A percentile compares a stretch with the other conserved stretches of the same genome.
These are phyloP conservation scores for Cotesia glomerata DNA, from an alignment of 1,140 invertebrate genomes.

Conservation along the genomic window DNA sequence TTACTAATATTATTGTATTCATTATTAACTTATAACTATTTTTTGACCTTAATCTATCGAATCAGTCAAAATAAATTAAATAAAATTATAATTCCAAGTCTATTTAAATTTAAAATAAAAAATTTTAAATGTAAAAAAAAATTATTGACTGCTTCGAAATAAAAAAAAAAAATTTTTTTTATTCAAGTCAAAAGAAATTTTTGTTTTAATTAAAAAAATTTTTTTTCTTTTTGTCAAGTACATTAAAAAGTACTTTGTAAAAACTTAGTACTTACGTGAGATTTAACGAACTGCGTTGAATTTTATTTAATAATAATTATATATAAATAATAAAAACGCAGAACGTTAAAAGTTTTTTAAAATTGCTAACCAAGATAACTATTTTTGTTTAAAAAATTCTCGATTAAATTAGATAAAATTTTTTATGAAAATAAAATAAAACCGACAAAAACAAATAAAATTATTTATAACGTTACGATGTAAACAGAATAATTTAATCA, in stretches of 20 bases:
- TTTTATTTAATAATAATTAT: not conserved
- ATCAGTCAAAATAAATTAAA: not conserved
- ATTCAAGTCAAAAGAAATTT: too few species aligned
- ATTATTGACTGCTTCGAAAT: not conserved
- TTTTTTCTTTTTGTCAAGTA: not conserved
- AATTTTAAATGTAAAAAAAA: not conserved
- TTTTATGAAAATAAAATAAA: not conserved
- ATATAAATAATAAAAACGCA: too few species aligned
- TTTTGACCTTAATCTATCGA: not conserved
- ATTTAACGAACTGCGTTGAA: not conserved
- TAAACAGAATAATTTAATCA: not conserved
- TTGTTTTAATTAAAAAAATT: not conserved
- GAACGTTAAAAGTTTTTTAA: too few species aligned
- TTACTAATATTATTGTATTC: conserved; percentile 22
- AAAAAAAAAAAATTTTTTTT: conserved; percentile 9
- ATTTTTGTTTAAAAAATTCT: too few species aligned
- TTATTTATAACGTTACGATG: not conserved
- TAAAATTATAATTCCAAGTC: conserved; percentile 2
- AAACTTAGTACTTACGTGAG: conserved; percentile 5
- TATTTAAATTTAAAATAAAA: not conserved
- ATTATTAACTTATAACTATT: not conserved
- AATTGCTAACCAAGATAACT: not conserved
- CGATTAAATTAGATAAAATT: too few species aligned
- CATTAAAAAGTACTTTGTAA: not conserved
- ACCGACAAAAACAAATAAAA: not conserved